Evolutionary conservation across 1,140 invertebrate species (phyloP), one percentile per base, ranked within the genome.

Genomic region (Drosophila varians): DNA sequence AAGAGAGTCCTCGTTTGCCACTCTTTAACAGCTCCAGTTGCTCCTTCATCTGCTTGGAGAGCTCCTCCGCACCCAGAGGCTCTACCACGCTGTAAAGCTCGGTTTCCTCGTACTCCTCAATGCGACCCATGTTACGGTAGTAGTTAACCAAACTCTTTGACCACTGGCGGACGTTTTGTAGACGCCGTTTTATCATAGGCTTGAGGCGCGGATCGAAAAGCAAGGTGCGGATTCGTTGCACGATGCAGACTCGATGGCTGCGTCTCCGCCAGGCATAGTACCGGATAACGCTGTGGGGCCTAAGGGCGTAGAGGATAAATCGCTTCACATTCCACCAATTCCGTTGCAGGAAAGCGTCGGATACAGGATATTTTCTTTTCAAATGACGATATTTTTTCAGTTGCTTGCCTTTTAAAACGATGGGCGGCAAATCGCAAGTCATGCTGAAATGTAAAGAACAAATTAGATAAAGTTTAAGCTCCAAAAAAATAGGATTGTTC

Each of bases 21-120:
- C 58, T 82, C 25, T 90, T 88, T 0, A 90, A 60, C 18, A 90
- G 38, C 53, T 90, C 86, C 49, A 90, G 57, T 47, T 90, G 90
- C 47, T 90, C 65, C 36, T 90, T 90, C 74, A 90, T 70, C 40
- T 89, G 76, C 45, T 90, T 90, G 18, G 78, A 72, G 18, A 90
- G 36, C 43, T 90, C 89, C 11, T 82, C 86, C 18, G 68, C 47
- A 9, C 18, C 47, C 12, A 77, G 36, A 3, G 74, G 64, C 36
- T 74, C 61, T 0, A 47, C 36, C 26, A 75, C 71, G 7, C 49
- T 76, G n/a, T 77, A 84, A 2, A 74, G 31, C 47, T 79, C 83
- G 34, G 66, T 89, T 65, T 89, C 84, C 62, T 86, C 75, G 53
- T 82, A 69, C 48, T 88, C 82, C 23, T 74, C 64, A 5, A 74